A percentile compares a stretch with the other conserved stretches of the same genome.
Evolutionary conservation across 1,140 invertebrate species (phyloP).

Genomic region (Ceratina calcarata): DNA sequence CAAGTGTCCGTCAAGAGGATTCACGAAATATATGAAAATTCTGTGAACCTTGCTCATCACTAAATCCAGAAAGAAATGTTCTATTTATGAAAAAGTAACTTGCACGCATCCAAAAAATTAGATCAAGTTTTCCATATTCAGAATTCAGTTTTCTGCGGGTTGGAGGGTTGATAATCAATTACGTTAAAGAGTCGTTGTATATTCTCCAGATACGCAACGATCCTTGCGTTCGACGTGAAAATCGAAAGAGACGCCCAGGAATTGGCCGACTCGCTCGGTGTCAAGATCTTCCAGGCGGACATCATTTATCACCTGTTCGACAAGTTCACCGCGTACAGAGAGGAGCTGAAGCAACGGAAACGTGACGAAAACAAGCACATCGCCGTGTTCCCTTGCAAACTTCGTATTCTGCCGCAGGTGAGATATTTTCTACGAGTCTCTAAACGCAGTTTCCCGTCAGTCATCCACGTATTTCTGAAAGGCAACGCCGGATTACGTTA

Average conservation of each 20-base stretch:
- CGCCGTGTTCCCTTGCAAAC: constrained; percentile 98
- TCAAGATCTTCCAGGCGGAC: constrained; percentile 99
- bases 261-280: constrained; percentile 94
- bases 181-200: not conserved
- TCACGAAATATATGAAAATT: too few relatives aligned
- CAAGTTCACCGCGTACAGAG: constrained; percentile 96
- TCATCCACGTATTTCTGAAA: too few relatives aligned
- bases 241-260: constrained; percentile 98
- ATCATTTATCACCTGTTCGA: constrained; percentile 99
- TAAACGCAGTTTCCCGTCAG: too few relatives aligned
- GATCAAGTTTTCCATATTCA: not conserved
- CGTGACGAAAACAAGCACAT: constrained; percentile 97
- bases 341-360: constrained; percentile 95
- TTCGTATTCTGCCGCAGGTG: constrained; percentile 91
- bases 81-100: too few relatives aligned
- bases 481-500: not conserved
- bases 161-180: too few relatives aligned
- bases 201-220: constrained; percentile 92
- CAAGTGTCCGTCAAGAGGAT: too few relatives aligned
- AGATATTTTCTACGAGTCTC: constrained; percentile 38
- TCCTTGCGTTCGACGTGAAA: constrained; percentile 99
- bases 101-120: not conserved
- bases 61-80: too few relatives aligned
- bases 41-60: too few relatives aligned
- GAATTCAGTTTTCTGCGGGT: too few relatives aligned